Evolutionary conservation across 2,797 vertebrate species (phyloP), one percentile per base, ranked within the genome.

Genomic region (Moxostoma hubbsi): DNA sequence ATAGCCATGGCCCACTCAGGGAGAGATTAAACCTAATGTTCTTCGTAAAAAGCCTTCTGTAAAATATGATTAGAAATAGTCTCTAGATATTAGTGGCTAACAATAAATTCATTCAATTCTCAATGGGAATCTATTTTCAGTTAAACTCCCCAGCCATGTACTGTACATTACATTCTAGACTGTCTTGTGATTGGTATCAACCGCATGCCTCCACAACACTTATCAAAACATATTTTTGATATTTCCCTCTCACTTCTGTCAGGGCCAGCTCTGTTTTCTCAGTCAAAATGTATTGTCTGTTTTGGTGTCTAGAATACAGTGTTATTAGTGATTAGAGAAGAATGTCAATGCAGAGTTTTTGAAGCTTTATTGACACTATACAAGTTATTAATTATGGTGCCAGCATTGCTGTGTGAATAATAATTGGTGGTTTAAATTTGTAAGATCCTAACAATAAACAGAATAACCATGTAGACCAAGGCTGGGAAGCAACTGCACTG

Each of bases 311-410:
- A 24, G 43, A 63, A 9, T 54, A 24, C n/a, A 47, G 24, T 2
- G 8, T 79, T 58, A 65, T 18, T 18, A 47, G 43, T 8, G 2
- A 51, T 15, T 62, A 36, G 13, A 71, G 7, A 10, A 46, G 9
- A 16, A 55, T n/a, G 18, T 50, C 47, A 49, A 50, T 24, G 49
- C 70, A n/a, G 55, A 66, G 13, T 73, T 73, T 55, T 45, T 61
- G 16, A 50, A 18, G 13, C 50, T 50, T 57, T 70, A 24, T 24
- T 61, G 64, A 61, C n/a, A 54, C 13, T 11, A 16, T 24, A 15
- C 9, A 66, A 57, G 69, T 53, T 64, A 15, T 62, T 71, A 82
- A 81, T 66, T 59, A 7, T 45, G 70, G 59, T 54, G 47, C 46
- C 18, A n/a, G 13, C 13, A 16, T 43, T 13, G 15, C 50, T 54